Evolutionary conservation across 2,888 invertebrate species (phyloP).

Genomic region (Hydriomena furcata): DNA sequence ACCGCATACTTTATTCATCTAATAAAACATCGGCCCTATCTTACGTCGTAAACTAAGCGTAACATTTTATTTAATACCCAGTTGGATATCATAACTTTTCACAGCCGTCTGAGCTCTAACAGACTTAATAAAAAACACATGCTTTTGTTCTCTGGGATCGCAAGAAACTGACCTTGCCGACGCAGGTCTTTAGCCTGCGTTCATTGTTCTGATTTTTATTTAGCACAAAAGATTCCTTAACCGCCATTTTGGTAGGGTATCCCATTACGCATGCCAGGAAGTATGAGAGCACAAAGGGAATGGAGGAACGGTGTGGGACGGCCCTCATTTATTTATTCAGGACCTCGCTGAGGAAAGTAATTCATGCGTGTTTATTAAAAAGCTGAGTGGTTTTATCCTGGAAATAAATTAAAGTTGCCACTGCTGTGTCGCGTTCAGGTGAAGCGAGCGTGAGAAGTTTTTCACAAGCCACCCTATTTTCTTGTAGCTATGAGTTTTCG

Average conservation of each 20-base stretch:
- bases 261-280: conserved; percentile 75
- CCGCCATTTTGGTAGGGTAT: conserved; percentile 67
- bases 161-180: conserved; percentile 39
- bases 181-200: conserved; percentile 44
- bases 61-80: conserved; percentile 37
- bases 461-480: conserved; percentile 6
- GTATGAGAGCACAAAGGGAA: conserved; percentile 68
- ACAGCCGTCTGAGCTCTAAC: conserved; percentile 29
- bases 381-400: conserved; percentile 61
- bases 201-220: conserved; percentile 68
- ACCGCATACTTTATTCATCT: conserved; percentile 26
- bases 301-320: conserved; percentile 66
- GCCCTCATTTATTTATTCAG: conserved; percentile 77
- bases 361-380: conserved; percentile 77
- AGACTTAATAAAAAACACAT: conserved; percentile 39
- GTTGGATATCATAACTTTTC: conserved; percentile 34
- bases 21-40: conserved; percentile 33
- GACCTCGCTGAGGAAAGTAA: conserved; percentile 66
- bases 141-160: conserved; percentile 29
- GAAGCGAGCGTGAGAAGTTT: conserved; percentile 24
- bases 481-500: conserved; percentile 17
- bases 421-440: conserved; percentile 31
- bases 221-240: conserved; percentile 64
- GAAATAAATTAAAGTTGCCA: conserved; percentile 53
- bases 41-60: conserved; percentile 34